Conservation (phyloP, 2,113 vertebrate genomes). For the Ahaetulla prasina region DNA sequence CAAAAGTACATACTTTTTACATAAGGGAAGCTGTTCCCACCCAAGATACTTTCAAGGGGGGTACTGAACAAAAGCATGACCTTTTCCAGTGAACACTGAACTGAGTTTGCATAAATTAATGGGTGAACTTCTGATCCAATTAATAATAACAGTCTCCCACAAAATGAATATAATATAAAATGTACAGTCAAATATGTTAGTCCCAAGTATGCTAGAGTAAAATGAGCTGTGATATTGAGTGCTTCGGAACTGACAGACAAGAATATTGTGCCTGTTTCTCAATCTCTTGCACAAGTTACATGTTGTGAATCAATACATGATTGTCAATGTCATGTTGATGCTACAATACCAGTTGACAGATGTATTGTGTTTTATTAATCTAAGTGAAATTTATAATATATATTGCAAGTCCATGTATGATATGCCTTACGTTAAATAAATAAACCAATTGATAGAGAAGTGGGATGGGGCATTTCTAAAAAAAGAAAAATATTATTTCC, state of each 20-base stretch:
- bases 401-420: too few species aligned
- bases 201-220: neutral
- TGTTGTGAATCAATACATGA: neutral
- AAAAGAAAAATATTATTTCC: neutral
- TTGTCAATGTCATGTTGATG: neutral
- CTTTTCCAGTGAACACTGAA: neutral
- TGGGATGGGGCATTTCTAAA: neutral
- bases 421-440: neutral
- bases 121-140: neutral
- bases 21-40: neutral
- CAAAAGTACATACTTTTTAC: neutral
- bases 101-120: neutral
- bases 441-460: neutral
- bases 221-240: neutral
- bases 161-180: neutral
- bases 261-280: neutral
- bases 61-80: neutral
- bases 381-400: too few species aligned
- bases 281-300: neutral
- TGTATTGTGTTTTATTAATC: neutral
- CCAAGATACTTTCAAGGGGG: neutral
- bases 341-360: neutral
- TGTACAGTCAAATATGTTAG: neutral
- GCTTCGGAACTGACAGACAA: neutral
- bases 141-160: neutral